Base-by-base conservation (phyloP, 2,797 vertebrate species). In the Nothura maculosa region DNA sequence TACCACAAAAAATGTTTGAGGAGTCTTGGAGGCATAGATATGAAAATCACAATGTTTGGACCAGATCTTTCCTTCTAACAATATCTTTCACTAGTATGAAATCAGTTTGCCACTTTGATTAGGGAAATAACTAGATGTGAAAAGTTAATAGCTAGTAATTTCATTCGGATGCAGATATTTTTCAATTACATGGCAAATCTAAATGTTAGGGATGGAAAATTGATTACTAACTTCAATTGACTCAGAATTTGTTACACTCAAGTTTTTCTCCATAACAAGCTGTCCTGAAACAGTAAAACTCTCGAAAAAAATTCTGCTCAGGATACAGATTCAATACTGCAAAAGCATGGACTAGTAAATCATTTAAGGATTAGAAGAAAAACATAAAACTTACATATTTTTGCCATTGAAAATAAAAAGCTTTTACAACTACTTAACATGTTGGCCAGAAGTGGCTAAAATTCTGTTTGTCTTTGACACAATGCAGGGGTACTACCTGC, bases 371-470 rank as follows among this genome's bases (percentile, higher is more conserved):
- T 42, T 48, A 25, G 8, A 55, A 38, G 2, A 10, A 72, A 81
- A 61, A 28, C 1, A 14, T 3, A 45, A 55, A 55, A 12, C 2
- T 4, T 38, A 19, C 47, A 10, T 10, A 32, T 2, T 19, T 19
- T 77, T 13, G 25, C 73, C 2, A 57, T 40, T 63, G 8, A 24
- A 85, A 79, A 70, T 22, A 11, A 34, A 15, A 0, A 58, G 9
- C 12, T 10, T 34, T n/a, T 25, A 27, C n/a, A n/a, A 42, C 30
- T 40, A 17, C 66, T 84, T 50, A 4, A 25, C 54, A 28, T 12
- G 42, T 3, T 17, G 38, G 9, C 9, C 14, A 73, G 38, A 89
- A 66, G 1, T 9, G 9, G 4, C 5, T 24, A 25, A 74, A 28
- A 67, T 58, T 47, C 9, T 42, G 3, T 74, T 66, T 57, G 15